These are phyloP conservation scores for Crotophaga sulcirostris DNA, from an alignment of 2,113 vertebrate genomes.

Conservation along the genomic window DNA sequence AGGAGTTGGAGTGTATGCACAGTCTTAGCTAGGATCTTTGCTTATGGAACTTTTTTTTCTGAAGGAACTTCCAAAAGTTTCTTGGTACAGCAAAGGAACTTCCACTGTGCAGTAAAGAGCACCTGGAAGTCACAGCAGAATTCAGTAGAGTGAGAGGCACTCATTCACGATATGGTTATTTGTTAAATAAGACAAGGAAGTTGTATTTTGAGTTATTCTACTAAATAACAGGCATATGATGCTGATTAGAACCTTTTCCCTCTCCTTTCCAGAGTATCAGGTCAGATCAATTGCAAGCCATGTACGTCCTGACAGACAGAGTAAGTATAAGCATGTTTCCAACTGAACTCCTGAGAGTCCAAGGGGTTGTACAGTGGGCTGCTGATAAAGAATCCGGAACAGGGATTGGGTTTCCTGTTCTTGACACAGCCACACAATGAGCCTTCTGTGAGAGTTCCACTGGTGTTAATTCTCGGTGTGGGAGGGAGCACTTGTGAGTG, in stretches of 20 bases:
- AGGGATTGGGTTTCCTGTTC: not conserved
- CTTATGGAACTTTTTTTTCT: not conserved
- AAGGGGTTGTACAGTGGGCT: not conserved
- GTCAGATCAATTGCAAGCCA: conserved; percentile 95
- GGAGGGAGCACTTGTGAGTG: not conserved
- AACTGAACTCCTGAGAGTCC: not conserved
- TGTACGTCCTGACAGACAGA: conserved; percentile 96
- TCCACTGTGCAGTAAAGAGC: not conserved
- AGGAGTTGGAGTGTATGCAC: not conserved
- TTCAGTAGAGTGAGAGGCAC: not conserved
- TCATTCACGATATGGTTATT: not conserved
- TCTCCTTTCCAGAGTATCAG: conserved; percentile 88
- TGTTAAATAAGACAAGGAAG: not conserved
- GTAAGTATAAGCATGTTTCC: conserved; percentile 77
- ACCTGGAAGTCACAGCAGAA: not conserved
- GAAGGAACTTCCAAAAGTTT: not conserved
- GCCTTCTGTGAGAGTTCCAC: not conserved
- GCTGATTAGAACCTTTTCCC: not conserved
- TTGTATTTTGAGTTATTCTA: not conserved
- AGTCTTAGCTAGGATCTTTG: not conserved
- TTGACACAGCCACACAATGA: not conserved
- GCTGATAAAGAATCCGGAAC: not conserved
- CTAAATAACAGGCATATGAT: rapidly evolving
- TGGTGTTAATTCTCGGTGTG: not conserved
- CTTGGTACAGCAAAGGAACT: not conserved